Conservation (phyloP, 2,113 vertebrate genomes). For the Aleadryas rufinucha region DNA sequence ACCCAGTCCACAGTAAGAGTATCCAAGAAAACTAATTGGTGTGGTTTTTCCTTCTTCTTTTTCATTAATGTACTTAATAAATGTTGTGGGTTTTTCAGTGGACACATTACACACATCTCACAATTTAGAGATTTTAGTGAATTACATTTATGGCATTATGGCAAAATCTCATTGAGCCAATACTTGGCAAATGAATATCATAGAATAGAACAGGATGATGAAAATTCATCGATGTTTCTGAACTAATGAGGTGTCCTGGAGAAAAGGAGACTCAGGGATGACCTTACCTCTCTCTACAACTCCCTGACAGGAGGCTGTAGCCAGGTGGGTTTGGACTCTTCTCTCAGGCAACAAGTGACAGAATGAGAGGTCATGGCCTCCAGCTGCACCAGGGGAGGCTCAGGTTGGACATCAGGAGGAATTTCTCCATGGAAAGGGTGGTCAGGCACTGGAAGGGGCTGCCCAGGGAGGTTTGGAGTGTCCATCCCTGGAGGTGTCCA, state of each 20-base stretch:
- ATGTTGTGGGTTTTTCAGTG: background rate
- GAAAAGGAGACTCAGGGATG: background rate
- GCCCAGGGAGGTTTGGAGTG: background rate
- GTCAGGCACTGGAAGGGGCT: too few relatives aligned
- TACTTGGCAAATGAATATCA: background rate
- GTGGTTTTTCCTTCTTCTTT: background rate
- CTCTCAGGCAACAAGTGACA: rapidly evolving
- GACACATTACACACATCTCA: background rate
- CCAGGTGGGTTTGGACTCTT: background rate
- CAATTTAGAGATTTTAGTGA: background rate
- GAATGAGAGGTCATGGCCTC: background rate
- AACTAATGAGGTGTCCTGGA: background rate
- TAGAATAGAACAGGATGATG: rapidly evolving
- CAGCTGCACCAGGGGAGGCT: background rate
- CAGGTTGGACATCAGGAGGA: background rate
- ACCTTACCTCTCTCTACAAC: too few relatives aligned
- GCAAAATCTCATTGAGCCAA: background rate
- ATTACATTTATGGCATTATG: background rate
- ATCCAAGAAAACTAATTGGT: conserved; percentile 43
- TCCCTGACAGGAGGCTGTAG: background rate
- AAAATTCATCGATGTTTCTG: background rate
- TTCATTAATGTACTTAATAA: background rate
- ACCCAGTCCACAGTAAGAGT: conserved; percentile 18
- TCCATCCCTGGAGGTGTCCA: background rate
- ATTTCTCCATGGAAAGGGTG: background rate